Base-by-base conservation (phyloP, 2,797 vertebrate genomes). In the Linurgus olivaceus region DNA sequence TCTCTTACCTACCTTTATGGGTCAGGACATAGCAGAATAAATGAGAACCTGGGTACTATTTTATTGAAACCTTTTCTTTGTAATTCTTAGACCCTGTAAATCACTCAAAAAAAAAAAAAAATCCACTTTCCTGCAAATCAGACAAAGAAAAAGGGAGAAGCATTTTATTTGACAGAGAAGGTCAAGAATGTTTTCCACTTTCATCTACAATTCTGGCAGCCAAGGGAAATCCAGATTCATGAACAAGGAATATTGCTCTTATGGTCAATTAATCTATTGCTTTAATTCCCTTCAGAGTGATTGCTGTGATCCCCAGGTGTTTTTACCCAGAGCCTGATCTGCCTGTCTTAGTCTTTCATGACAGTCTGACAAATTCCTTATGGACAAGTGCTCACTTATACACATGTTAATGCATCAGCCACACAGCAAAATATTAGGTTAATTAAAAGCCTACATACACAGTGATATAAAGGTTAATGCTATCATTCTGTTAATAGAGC, bases 181-280 rank as follows among this genome's bases (percentile, higher is more conserved):
- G 94, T 96, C 91, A 96, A 90, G 72, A 71, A 94, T 84, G 55
- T 75, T 95, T 96, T 94, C 73, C 52, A 42, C 58, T 92, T 95
- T 93, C 87, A 83, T 93, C 86, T 94, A 57, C 68, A 71, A 28
- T 86, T 84, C 73, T 93, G 81, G 62, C 80, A 97, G 93, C 71
- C 61, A 84, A 95, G 78, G 58, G 75, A 96, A 95, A 93, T 84
- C 82, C 83, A 90, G 83, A 94, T 61, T 91, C 84, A 77, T 51
- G 48, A 78, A 82, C 59, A 88, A 90, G 55, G 92, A 89, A 95
- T 95, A 91, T 67, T 13, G 91, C 74, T 96, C 86, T 91, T 95
- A 93, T 5, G 28, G 78, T 88, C 55, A 45, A 96, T 95, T 97
- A 94, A 94, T 84, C 78, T 84, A 86, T 86, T 77, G n/a, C 71